These are phyloP conservation scores for Creontiades dilutus DNA, from an alignment of 2,888 invertebrate genomes.

Conservation along the genomic window DNA sequence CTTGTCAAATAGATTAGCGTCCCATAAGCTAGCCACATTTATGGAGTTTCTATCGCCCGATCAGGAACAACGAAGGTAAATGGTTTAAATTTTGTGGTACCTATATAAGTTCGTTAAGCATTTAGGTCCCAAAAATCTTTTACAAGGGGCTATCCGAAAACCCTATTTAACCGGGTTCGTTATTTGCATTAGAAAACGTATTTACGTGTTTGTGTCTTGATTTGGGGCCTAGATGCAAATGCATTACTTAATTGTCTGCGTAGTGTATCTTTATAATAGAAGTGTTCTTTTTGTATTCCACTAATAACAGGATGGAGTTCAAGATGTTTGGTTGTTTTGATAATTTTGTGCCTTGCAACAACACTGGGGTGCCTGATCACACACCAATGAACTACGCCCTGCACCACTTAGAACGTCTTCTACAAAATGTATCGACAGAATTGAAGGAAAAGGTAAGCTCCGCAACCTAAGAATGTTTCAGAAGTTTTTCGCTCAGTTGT, in stretches of 20 bases:
- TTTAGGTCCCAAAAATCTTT: conserved; percentile 68
- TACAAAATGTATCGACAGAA: conserved; percentile 77
- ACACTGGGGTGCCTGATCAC: conserved; percentile 90
- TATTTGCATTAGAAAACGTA: neutral
- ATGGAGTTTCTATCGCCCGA: conserved; percentile 77
- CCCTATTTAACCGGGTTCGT: conserved; percentile 13
- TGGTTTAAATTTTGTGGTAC: conserved; percentile 31
- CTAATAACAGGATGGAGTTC: conserved; percentile 84
- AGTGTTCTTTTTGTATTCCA: neutral
- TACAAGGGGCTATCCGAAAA: conserved; percentile 71
- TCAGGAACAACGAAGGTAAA: conserved; percentile 76
- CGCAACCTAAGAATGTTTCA: too few relatives aligned
- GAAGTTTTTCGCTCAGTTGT: too few relatives aligned
- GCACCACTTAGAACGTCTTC: conserved; percentile 84
- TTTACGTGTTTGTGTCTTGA: conserved; percentile 22
- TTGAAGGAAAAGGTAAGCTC: conserved; percentile 59
- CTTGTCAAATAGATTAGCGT: conserved; percentile 76
- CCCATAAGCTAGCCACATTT: conserved; percentile 77
- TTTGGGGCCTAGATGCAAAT: conserved; percentile 66
- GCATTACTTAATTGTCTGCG: neutral
- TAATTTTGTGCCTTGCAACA: conserved; percentile 91
- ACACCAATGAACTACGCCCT: conserved; percentile 86
- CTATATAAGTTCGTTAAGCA: conserved; percentile 57
- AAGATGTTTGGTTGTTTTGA: conserved; percentile 92
- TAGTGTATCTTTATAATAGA: neutral